Evolutionary conservation across 2,113 vertebrate species (phyloP).

Genomic region (Zosterops pallidus): DNA sequence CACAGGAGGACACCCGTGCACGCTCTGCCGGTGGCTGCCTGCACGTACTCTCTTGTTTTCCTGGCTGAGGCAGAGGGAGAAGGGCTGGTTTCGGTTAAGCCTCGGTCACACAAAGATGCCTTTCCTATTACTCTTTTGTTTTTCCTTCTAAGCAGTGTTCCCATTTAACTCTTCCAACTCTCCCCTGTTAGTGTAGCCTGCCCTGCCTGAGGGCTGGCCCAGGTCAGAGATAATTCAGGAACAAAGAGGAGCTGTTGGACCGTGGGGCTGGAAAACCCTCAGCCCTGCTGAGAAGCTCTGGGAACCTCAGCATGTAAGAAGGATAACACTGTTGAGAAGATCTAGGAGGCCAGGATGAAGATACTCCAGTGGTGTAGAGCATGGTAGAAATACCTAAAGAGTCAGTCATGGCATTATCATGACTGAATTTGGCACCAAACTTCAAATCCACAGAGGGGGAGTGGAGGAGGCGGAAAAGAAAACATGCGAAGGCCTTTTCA

Average conservation of each 20-base stretch:
- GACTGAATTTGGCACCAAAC: slow-evolving; percentile 38
- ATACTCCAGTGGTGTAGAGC: not conserved
- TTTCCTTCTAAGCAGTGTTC: slow-evolving; percentile 67
- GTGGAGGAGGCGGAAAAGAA: slow-evolving; percentile 33
- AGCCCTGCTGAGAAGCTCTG: rapidly evolving
- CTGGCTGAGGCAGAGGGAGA: slow-evolving; percentile 9
- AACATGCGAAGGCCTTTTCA: slow-evolving; percentile 59
- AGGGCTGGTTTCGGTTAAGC: slow-evolving; percentile 75
- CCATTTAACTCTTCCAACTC: slow-evolving; percentile 69
- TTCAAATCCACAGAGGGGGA: slow-evolving; percentile 10
- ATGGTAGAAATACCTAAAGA: slow-evolving; percentile 41
- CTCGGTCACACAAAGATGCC: slow-evolving; percentile 72
- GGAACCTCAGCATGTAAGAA: not conserved
- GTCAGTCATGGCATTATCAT: slow-evolving; percentile 42
- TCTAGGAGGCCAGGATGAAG: not conserved
- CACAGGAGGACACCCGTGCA: not conserved
- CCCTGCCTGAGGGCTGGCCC: not conserved
- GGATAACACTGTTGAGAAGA: not conserved
- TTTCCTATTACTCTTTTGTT: slow-evolving; percentile 77
- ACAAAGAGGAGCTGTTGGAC: not conserved
- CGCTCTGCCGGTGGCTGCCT: not conserved
- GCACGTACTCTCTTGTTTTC: slow-evolving; percentile 42
- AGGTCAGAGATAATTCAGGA: not conserved
- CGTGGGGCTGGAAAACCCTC: not conserved
- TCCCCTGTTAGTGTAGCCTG: not conserved